Base-by-base conservation (phyloP, 2,888 invertebrate genomes). In the Dermolepida albohirtum region DNA sequence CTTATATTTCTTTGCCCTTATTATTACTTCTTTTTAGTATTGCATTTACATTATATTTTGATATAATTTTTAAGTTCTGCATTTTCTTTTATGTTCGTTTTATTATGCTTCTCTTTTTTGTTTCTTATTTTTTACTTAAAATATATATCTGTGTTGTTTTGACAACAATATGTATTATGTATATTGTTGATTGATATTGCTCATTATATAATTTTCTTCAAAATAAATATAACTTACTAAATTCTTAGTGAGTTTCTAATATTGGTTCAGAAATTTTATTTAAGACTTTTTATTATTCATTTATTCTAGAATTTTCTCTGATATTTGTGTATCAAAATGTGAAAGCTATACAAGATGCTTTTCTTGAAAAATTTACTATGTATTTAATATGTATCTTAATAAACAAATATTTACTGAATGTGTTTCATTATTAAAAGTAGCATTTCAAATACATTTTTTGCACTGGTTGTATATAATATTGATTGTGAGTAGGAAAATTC, bases 91-190 rank as follows among this genome's bases (percentile, higher is more conserved):
- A 29, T 4, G 29, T 29, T 5, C 6, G 1, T 34, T 34, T 34
- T 34, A 34, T 34, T 34, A 8, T 34, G 34, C 34, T 5, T 2
- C 34, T 50, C 16, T 14, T 50, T 22, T 50, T 11, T 27, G 27
- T 50, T 50, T 14, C 27, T 50, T 27, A 16, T 49, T 16, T 17
- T 11, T 14, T 50, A 16, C n/a, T 12, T n/a, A n/a, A 49, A 50
- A 12, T 17, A 22, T 50, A 52, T 50, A 43, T 52, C 16, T 54
- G 50, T 65, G 50, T 50, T 65, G 49, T 65, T 65, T 65, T 39
- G 16, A 10, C 34, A 34, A 34, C 34, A 34, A 34, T 34, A 34
- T 34, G 34, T 34, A 34, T 7, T 34, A 10, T 8, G 34, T 8
- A 34, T 34, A 34, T 34, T 34, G 34, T 34, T 51, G 51, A 12